Percentiles rank a stretch among this genome's conserved stretches.
Conservation (phyloP, 2,888 invertebrate species). For the Seladonia tumulorum region DNA sequence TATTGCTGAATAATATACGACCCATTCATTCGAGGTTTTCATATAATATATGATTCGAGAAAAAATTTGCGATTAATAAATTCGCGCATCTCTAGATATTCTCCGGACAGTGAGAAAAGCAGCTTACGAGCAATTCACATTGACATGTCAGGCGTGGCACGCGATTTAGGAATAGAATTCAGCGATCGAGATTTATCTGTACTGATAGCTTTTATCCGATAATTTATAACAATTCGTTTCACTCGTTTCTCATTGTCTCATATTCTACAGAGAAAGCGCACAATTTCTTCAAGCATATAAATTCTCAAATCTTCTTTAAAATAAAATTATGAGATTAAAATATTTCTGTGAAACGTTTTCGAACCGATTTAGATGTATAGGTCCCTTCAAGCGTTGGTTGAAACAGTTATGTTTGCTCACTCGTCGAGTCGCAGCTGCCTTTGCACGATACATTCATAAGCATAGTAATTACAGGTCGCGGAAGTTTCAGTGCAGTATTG, state of each 20-base stretch:
- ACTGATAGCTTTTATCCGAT: background rate
- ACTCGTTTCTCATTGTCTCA: background rate
- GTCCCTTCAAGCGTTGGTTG: background rate
- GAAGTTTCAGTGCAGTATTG: background rate
- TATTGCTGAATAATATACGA: background rate
- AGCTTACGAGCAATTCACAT: background rate
- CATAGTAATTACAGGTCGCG: constrained; percentile 32
- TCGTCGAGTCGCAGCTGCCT: background rate
- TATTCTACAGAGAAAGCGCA: background rate
- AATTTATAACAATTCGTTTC: background rate
- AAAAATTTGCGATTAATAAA: background rate
- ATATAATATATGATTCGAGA: background rate
- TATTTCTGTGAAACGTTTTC: background rate
- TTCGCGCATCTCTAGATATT: background rate
- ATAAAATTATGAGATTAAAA: background rate
- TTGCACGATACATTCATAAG: constrained; percentile 29
- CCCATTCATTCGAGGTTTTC: background rate
- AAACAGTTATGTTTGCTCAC: background rate
- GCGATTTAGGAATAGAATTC: background rate
- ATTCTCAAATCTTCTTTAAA: too few species aligned
- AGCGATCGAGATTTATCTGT: background rate
- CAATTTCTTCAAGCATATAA: background rate
- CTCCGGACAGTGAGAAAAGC: background rate
- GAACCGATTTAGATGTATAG: background rate
- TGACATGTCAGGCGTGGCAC: background rate